Percentiles rank a stretch among this genome's conserved stretches.
phyloP scores from a whole-genome alignment of 2,113 vertebrate species.

The Hyperoodon ampullatus region DNA sequence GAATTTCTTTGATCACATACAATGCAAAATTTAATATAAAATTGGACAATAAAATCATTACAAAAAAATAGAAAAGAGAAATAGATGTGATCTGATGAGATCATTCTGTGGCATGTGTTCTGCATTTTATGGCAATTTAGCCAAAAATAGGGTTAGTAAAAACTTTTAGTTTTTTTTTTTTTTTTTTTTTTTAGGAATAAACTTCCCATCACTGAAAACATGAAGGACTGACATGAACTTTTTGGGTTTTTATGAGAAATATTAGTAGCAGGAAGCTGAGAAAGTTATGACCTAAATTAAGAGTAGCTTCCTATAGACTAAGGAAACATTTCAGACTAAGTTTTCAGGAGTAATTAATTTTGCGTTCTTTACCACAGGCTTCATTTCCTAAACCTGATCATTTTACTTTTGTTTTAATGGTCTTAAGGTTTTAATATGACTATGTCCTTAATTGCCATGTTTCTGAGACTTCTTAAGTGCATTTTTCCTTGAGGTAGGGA shows the following conservation, averaged over 20 bases:
- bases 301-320: neutral
- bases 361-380: neutral
- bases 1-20: neutral
- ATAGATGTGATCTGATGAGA: neutral
- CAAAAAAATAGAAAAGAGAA: neutral
- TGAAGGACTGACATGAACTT: neutral
- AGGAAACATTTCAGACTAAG: neutral
- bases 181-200: conserved; percentile 2
- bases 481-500: neutral
- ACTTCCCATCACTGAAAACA: neutral
- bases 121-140: neutral
- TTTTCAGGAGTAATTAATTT: conserved; percentile 10
- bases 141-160: neutral
- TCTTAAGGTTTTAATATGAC: neutral
- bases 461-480: neutral
- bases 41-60: neutral
- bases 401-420: neutral
- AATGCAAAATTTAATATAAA: neutral
- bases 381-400: neutral
- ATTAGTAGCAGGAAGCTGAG: neutral
- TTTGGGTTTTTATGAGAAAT: neutral
- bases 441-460: neutral
- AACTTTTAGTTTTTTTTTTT: too few relatives aligned
- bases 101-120: neutral
- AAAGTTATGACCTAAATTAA: neutral